A percentile compares a stretch with the other conserved stretches of the same genome.
These are phyloP conservation scores for Drosophila flavopinicola DNA, from an alignment of 2,888 invertebrate species.

Conservation along the genomic window DNA sequence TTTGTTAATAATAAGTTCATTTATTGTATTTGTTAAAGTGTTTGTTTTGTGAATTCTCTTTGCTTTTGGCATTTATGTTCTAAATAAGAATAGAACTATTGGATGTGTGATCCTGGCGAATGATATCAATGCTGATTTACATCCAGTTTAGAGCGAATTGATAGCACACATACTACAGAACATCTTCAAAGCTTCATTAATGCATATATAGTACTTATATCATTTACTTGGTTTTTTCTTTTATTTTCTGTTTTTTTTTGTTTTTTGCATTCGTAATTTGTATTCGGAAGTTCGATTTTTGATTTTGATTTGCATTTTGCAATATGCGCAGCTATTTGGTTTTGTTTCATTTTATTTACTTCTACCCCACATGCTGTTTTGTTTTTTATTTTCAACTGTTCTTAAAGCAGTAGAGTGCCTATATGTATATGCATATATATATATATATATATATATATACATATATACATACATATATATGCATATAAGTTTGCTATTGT, in stretches of 20 bases:
- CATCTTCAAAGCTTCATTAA: constrained; percentile 35
- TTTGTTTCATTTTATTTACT: no score
- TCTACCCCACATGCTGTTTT: no score
- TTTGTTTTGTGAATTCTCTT: constrained; percentile 25
- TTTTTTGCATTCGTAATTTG: constrained; percentile 23
- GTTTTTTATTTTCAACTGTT: constrained; percentile 3
- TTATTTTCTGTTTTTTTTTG: not conserved
- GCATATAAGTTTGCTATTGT: constrained; percentile 11
- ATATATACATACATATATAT: not conserved
- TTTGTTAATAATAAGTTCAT: constrained; percentile 47
- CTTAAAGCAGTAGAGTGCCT: not conserved
- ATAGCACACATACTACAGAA: constrained; percentile 15
- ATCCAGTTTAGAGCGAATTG: not conserved
- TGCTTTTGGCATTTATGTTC: constrained; percentile 35
- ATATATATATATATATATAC: constrained; percentile 1
- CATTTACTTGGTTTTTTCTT: not conserved
- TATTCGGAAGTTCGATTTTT: constrained; percentile 54
- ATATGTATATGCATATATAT: not conserved
- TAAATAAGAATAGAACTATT: constrained; percentile 40
- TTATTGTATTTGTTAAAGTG: constrained; percentile 46
- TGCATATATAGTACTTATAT: constrained; percentile 8
- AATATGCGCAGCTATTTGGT: constrained; percentile 34
- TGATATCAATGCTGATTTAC: constrained; percentile 14
- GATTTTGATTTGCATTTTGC: constrained; percentile 43
- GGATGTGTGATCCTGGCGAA: constrained; percentile 1